These are phyloP conservation scores for Phenganax stokvisi DNA, from an alignment of 92 coral and sea anemone species.

Conservation along the genomic window DNA sequence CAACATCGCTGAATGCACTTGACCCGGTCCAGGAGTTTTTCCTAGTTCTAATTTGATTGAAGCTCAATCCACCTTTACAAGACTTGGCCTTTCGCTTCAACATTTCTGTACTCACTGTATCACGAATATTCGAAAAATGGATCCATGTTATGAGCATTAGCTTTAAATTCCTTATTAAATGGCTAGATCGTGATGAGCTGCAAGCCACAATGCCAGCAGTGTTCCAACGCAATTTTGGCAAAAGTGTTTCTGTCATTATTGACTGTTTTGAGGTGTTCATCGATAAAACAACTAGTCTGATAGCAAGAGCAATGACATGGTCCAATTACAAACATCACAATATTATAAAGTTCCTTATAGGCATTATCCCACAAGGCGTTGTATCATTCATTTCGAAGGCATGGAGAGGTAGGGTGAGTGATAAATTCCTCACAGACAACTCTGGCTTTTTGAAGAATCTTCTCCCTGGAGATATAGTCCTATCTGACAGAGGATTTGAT, in stretches of 20 bases:
- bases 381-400: too few relatives aligned
- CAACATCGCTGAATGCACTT: neutral
- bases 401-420: neutral
- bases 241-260: conserved; percentile 3
- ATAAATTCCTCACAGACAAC: conserved; percentile 4
- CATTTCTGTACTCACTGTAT: too few relatives aligned
- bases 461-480: neutral
- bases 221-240: conserved; percentile 2
- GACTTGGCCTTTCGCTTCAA: too few relatives aligned
- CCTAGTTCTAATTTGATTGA: neutral
- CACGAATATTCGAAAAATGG: too few relatives aligned
- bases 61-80: too few relatives aligned
- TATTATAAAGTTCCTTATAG: neutral
- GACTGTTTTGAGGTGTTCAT: conserved; percentile 2
- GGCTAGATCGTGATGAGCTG: neutral
- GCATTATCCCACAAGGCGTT: neutral
- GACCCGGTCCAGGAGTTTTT: neutral
- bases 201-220: conserved; percentile 7
- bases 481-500: neutral
- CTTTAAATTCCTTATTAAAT: neutral
- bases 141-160: too few relatives aligned
- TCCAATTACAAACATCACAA: conserved; percentile 8
- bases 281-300: neutral
- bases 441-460: conserved; percentile 6
- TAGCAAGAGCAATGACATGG: conserved; percentile 5